Conservation (phyloP, 2,113 vertebrate genomes). For the Tragulus kanchil region DNA sequence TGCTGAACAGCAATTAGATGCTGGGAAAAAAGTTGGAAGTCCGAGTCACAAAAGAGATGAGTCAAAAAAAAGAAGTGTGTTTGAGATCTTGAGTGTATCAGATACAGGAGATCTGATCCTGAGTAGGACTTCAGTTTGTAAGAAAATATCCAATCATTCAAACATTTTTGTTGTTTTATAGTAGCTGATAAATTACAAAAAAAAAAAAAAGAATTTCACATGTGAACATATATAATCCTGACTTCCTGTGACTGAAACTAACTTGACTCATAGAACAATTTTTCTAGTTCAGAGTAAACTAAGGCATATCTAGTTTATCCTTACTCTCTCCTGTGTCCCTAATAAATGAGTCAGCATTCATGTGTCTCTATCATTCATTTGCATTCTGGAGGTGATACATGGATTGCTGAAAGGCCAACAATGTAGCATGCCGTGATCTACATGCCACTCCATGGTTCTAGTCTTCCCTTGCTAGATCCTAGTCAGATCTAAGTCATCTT, state of each 20-base stretch:
- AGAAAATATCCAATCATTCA: neutral
- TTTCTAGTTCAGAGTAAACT: neutral
- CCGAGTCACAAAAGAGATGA: neutral
- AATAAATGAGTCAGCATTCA: neutral
- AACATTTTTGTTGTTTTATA: neutral
- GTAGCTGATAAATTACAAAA: neutral
- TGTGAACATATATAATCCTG: neutral
- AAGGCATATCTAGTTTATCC: neutral
- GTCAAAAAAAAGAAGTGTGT: neutral
- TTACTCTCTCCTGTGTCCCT: neutral
- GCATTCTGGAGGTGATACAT: neutral
- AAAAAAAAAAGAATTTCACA: neutral
- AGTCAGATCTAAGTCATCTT: neutral
- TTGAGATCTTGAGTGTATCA: neutral
- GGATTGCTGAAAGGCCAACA: neutral
- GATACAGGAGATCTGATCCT: neutral
- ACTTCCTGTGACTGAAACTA: neutral
- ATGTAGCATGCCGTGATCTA: fast-evolving
- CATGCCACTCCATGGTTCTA: fast-evolving
- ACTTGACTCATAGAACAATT: neutral
- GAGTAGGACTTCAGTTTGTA: neutral
- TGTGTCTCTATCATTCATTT: neutral
- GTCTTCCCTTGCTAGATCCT: neutral
- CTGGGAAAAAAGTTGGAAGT: neutral
- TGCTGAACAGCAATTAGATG: neutral